A percentile compares a stretch with the other conserved stretches of the same genome.
Evolutionary conservation across 1,140 invertebrate genomes (phyloP).

Genomic region (Trichonephila inaurata): DNA sequence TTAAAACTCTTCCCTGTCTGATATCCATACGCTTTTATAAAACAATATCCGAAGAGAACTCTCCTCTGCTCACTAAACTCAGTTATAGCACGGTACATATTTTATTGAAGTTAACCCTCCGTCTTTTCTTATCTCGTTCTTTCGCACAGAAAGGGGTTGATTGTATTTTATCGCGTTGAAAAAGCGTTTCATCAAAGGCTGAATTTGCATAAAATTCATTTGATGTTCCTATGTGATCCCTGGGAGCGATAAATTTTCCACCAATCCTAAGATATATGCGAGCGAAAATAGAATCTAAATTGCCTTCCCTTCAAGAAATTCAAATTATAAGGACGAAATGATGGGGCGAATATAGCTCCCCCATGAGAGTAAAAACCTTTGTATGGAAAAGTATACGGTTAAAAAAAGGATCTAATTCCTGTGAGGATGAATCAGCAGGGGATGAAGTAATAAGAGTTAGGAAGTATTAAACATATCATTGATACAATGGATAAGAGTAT

Average conservation of each 20-base stretch:
- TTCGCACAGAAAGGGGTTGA: not conserved
- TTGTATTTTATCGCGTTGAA: constrained; percentile 53
- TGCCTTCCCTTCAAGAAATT: constrained; percentile 46
- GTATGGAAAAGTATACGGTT: not conserved
- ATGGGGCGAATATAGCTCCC: not conserved
- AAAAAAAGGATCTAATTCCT: not conserved
- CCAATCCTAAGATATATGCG: not conserved
- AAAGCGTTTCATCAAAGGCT: constrained; percentile 43
- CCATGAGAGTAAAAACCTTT: not conserved
- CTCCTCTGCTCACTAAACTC: not conserved
- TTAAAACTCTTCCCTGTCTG: too few relatives aligned
- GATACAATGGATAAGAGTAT: not conserved
- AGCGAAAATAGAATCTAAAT: constrained; percentile 35
- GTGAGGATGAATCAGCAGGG: not conserved
- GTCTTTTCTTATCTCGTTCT: not conserved
- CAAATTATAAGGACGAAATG: constrained; percentile 33
- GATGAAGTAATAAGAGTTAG: not conserved
- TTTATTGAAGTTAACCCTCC: constrained; percentile 50
- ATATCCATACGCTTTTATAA: too few relatives aligned
- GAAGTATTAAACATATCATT: not conserved
- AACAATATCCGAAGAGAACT: not conserved
- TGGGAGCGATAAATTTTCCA: constrained; percentile 48
- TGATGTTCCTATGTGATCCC: constrained; percentile 37
- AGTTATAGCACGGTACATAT: not conserved
- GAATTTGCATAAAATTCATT: constrained; percentile 69